Percentiles rank a stretch among this genome's conserved stretches.
Conservation (phyloP, 2,888 invertebrate genomes). For the Clepsis dumicolana region DNA sequence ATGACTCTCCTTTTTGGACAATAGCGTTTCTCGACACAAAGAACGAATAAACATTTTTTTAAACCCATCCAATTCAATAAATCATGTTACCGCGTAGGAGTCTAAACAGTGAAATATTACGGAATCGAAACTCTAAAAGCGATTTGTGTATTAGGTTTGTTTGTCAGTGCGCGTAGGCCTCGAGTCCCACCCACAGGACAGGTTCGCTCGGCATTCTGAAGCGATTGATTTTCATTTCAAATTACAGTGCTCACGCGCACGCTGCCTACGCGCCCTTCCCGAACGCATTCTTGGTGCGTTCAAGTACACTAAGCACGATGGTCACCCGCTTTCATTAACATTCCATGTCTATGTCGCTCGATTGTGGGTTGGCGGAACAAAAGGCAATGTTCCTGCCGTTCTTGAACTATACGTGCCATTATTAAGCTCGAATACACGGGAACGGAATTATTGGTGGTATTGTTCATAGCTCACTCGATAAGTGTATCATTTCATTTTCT, state of each 20-base stretch:
- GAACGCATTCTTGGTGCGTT: conserved; percentile 70
- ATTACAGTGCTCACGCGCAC: conserved; percentile 67
- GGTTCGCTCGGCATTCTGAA: conserved; percentile 73
- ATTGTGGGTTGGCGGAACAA: conserved; percentile 45
- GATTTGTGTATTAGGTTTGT: conserved; percentile 59
- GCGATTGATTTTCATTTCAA: conserved; percentile 82
- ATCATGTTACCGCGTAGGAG: conserved; percentile 42
- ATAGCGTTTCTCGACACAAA: conserved; percentile 23
- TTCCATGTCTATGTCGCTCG: conserved; percentile 52
- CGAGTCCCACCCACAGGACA: conserved; percentile 74
- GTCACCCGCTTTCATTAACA: conserved; percentile 64
- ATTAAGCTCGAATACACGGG: conserved; percentile 45
- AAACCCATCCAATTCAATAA: conserved; percentile 40
- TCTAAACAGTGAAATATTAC: conserved; percentile 40
- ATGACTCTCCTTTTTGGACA: conserved; percentile 43
- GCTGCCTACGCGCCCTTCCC: conserved; percentile 69
- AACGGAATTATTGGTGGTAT: conserved; percentile 49
- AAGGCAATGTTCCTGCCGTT: conserved; percentile 45
- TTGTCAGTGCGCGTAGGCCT: conserved; percentile 67
- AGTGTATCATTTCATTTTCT: conserved; percentile 28
- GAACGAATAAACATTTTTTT: conserved; percentile 30
- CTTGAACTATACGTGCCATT: conserved; percentile 43
- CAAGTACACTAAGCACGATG: conserved; percentile 62
- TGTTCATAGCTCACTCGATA: conserved; percentile 45
- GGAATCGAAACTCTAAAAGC: conserved; percentile 58